Conservation (phyloP, 2,888 invertebrate species). For the Pristionchus entomophagus region DNA sequence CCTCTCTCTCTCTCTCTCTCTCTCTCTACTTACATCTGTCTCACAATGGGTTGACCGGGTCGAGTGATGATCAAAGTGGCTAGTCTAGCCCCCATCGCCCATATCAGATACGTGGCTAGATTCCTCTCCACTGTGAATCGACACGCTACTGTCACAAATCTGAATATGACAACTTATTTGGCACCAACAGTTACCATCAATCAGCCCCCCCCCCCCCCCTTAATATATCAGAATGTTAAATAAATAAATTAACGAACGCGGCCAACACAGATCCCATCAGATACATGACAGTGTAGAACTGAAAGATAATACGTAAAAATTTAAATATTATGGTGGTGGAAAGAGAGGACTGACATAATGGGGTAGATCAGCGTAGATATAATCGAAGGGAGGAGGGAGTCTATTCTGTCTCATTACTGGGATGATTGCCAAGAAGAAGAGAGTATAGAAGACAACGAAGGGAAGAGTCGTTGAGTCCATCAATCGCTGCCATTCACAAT, state of each 20-base stretch:
- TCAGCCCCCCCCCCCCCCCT: too few species aligned
- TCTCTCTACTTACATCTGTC: too few species aligned
- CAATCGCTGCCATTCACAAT: slow-evolving; percentile 1
- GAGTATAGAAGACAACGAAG: slow-evolving; percentile 8
- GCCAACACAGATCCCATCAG: background rate
- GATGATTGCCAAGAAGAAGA: slow-evolving; percentile 11
- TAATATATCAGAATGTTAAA: background rate
- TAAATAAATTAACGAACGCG: background rate
- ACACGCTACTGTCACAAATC: background rate
- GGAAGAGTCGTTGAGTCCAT: background rate
- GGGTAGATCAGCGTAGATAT: background rate
- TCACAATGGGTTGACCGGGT: background rate
- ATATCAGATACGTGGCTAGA: background rate
- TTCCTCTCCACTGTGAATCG: background rate
- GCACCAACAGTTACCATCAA: too few species aligned
- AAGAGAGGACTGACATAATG: background rate
- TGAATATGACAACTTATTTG: background rate
- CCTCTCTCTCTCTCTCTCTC: too few species aligned
- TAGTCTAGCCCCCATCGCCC: background rate
- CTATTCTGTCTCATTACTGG: background rate
- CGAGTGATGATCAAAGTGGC: background rate
- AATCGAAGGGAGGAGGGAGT: slow-evolving; percentile 20
- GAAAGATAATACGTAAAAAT: background rate
- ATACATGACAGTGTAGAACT: background rate
- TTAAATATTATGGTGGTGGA: too few species aligned